These are phyloP conservation scores for Vanacampus margaritifer DNA, from an alignment of 2,113 vertebrate genomes.

Conservation along the genomic window DNA sequence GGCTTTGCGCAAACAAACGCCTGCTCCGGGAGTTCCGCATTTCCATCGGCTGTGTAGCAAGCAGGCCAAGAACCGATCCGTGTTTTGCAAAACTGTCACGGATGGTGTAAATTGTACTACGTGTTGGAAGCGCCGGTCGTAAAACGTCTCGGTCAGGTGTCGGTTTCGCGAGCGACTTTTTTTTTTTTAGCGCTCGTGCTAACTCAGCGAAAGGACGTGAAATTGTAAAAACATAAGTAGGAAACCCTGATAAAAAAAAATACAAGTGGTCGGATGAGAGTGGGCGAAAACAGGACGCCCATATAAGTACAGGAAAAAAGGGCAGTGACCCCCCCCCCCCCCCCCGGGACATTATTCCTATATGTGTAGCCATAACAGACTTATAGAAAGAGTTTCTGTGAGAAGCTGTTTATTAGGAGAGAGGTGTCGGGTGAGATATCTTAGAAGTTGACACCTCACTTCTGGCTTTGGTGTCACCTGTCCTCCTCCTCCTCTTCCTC, in stretches of 20 bases:
- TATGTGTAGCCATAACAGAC: slow-evolving; percentile 27
- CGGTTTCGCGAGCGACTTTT: no score
- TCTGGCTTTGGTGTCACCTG: slow-evolving; percentile 30
- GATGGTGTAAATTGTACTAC: no score
- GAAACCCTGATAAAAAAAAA: not conserved
- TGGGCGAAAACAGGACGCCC: slow-evolving; percentile 11
- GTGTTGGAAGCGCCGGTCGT: no score
- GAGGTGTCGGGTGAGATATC: slow-evolving; percentile 17
- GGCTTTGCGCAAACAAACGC: no score
- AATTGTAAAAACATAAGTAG: not conserved
- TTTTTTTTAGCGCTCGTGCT: no score
- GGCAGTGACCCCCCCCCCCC: slow-evolving; percentile 5
- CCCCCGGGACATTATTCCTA: slow-evolving; percentile 39
- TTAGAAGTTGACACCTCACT: slow-evolving; percentile 37
- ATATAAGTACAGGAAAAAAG: slow-evolving; percentile 39
- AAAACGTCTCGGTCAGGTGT: no score
- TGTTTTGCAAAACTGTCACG: no score
- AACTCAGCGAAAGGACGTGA: not conserved
- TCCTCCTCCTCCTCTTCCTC: not conserved
- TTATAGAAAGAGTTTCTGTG: slow-evolving; percentile 28
- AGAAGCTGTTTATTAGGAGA: slow-evolving; percentile 49
- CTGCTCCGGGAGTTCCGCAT: no score
- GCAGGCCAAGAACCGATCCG: no score
- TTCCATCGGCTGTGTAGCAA: no score
- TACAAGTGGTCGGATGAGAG: not conserved